Evolutionary conservation across 1,140 invertebrate genomes (phyloP), one percentile per base, ranked within the genome.

Genomic region (Leptinotarsa texana): DNA sequence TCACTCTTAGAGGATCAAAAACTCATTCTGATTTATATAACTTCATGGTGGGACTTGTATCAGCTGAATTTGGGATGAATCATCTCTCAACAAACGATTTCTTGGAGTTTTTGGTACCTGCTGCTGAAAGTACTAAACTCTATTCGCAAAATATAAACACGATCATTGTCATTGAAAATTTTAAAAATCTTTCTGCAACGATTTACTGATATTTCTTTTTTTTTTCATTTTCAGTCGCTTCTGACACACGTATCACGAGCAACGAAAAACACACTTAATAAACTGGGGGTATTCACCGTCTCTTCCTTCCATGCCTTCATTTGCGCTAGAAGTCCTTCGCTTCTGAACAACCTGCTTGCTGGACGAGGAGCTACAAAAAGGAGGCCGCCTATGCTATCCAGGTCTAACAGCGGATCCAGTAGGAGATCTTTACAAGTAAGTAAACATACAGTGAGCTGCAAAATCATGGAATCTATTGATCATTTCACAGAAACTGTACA

Each of bases 251-350:
- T 98, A 65, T 98, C 96, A 22, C 93, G 96, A 80, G 92, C 94
- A 78, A 98, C 96, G 69, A 99, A 99, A 88, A 93, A 92, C 79
- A 97, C 94, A 33, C 88, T 99, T 79, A 98, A 98, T 87, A 95
- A 96, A 83, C 88, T 98, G 79, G 97, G 97, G 65, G 96, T 98
- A 69, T 98, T 99, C 89, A 98, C 96, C 21, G 97, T 98, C 63
- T 98, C 96, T 61, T 98, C 96, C 66, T 98, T 99, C 88, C 97
- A 99, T 85, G 97, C 97, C 76, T 97, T 98, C 86, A 97, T 98
- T 74, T 98, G 96, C 84, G 96, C 97, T 33, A 90, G 97, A 69
- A 96, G 95, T 84, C 95, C 95, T 27, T 97, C 95, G 67, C 87
- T 97, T 78, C 90, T 98, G 63, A 97, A 96, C 87, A 97, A 97